A percentile compares a stretch with the other conserved stretches of the same genome.
phyloP scores from a whole-genome alignment of 2,888 invertebrate species.

The Mylabris sibirica region DNA sequence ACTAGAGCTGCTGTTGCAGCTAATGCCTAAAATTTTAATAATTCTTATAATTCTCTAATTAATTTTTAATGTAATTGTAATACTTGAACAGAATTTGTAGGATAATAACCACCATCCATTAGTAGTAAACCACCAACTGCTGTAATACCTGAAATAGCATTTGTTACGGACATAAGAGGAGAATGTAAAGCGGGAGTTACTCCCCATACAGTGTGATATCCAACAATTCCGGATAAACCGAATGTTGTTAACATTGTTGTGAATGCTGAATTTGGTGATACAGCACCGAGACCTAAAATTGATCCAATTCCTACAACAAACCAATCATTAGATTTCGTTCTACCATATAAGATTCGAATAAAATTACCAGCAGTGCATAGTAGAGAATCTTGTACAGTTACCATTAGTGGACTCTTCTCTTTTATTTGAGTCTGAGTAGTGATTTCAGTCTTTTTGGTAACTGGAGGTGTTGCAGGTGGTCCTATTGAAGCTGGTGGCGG shows the following conservation, averaged over 20 bases:
- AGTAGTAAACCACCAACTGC: slow-evolving; percentile 88
- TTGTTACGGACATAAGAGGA: slow-evolving; percentile 92
- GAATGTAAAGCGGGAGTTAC: slow-evolving; percentile 91
- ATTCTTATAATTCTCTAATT: slow-evolving; percentile 1
- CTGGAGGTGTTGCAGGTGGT: slow-evolving; percentile 60
- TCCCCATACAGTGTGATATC: slow-evolving; percentile 92
- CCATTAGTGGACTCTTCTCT: slow-evolving; percentile 70
- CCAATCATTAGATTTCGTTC: neutral
- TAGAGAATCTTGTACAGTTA: slow-evolving; percentile 63
- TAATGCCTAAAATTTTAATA: slow-evolving; percentile 65
- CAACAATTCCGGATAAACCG: slow-evolving; percentile 80
- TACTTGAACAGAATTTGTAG: slow-evolving; percentile 78
- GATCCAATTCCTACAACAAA: slow-evolving; percentile 69
- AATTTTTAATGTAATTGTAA: slow-evolving; percentile 2
- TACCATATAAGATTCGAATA: neutral
- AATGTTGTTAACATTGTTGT: slow-evolving; percentile 88
- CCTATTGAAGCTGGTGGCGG: slow-evolving; percentile 75
- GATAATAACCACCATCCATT: slow-evolving; percentile 83
- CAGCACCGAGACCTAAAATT: slow-evolving; percentile 73
- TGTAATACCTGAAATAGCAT: slow-evolving; percentile 90
- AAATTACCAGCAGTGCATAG: slow-evolving; percentile 27
- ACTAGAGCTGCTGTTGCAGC: slow-evolving; percentile 86
- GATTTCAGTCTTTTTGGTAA: slow-evolving; percentile 55
- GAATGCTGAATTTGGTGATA: slow-evolving; percentile 84
- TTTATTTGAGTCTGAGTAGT: slow-evolving; percentile 45